Evolutionary conservation across 2,113 vertebrate species (phyloP).

Genomic region (Chaenocephalus aceratus): DNA sequence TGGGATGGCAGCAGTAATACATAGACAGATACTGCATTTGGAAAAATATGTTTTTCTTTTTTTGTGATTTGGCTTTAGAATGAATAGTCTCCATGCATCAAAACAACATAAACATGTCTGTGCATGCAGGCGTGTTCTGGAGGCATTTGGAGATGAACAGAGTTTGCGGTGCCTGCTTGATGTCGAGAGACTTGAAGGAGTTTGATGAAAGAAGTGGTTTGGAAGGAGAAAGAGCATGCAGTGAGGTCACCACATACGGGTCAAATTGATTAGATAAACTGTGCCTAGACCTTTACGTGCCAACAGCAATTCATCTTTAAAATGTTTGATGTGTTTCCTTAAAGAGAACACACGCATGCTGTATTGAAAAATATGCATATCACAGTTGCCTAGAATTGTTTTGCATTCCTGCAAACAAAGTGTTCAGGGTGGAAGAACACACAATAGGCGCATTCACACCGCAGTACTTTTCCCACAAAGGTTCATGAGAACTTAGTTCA

Average conservation of each 20-base stretch:
- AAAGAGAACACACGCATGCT: neutral
- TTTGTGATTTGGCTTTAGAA: neutral
- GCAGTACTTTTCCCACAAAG: too few species aligned
- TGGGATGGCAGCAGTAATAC: neutral
- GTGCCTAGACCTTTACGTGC: neutral
- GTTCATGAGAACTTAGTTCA: too few species aligned
- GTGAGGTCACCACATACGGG: slow-evolving; percentile 37
- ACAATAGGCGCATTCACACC: too few species aligned
- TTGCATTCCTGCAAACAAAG: neutral
- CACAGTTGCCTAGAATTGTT: neutral
- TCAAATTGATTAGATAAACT: slow-evolving; percentile 9
- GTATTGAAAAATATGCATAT: slow-evolving; percentile 10
- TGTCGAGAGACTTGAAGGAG: slow-evolving; percentile 31
- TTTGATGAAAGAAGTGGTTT: slow-evolving; percentile 60
- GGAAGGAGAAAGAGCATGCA: slow-evolving; percentile 4
- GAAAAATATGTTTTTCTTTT: slow-evolving; percentile 2
- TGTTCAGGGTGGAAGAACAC: neutral
- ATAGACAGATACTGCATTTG: neutral
- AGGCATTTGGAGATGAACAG: slow-evolving; percentile 37
- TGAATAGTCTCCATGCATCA: slow-evolving; percentile 53
- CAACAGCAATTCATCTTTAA: slow-evolving; percentile 28
- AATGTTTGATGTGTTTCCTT: slow-evolving; percentile 22
- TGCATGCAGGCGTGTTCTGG: slow-evolving; percentile 43
- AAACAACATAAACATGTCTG: slow-evolving; percentile 73
- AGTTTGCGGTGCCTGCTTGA: slow-evolving; percentile 64